phyloP scores from a whole-genome alignment of 2,888 invertebrate genomes.

The Byasa hedistus region DNA sequence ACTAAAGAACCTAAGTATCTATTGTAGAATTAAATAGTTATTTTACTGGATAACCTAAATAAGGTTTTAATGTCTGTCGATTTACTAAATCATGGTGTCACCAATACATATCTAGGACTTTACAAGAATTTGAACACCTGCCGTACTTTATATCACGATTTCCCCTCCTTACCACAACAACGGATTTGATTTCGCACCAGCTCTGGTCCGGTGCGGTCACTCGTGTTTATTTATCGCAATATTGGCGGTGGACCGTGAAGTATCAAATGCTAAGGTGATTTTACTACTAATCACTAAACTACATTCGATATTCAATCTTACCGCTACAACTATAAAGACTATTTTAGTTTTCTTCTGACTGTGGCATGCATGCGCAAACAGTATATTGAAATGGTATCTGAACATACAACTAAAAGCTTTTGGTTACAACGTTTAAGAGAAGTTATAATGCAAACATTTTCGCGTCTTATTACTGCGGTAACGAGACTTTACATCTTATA shows the following conservation, averaged over 20 bases:
- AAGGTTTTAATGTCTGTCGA: neutral
- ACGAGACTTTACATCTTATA: too few species aligned
- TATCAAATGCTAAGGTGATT: slow-evolving; percentile 24
- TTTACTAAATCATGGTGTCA: neutral
- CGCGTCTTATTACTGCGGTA: too few species aligned
- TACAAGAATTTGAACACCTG: slow-evolving; percentile 36
- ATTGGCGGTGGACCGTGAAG: slow-evolving; percentile 28
- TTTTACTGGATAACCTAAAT: too few species aligned
- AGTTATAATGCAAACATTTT: too few species aligned
- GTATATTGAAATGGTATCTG: neutral
- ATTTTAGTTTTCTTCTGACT: neutral
- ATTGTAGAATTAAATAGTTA: too few species aligned
- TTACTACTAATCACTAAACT: neutral
- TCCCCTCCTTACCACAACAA: slow-evolving; percentile 22
- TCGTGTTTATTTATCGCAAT: slow-evolving; percentile 30
- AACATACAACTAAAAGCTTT: neutral
- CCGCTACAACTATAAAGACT: slow-evolving; percentile 7
- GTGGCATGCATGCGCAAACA: neutral
- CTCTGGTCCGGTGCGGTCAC: slow-evolving; percentile 14
- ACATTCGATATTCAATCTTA: slow-evolving; percentile 17
- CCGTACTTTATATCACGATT: slow-evolving; percentile 31
- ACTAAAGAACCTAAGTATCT: too few species aligned
- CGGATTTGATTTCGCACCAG: slow-evolving; percentile 24
- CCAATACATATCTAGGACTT: slow-evolving; percentile 25
- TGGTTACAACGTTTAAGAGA: too few species aligned